Base-by-base conservation (phyloP, 2,797 vertebrate species). In the Semotilus atromaculatus region DNA sequence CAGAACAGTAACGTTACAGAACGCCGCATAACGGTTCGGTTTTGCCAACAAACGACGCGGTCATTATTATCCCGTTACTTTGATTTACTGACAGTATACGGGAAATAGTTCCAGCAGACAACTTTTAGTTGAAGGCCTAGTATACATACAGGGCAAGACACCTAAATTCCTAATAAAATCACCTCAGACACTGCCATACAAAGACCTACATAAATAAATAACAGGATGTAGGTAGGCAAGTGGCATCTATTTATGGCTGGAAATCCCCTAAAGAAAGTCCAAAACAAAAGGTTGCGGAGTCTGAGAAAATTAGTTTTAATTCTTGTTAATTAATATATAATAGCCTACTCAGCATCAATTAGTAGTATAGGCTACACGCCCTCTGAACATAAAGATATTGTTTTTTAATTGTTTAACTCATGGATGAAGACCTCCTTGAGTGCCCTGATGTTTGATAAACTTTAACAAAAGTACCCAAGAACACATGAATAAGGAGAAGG, bases 31-130 rank as follows among this genome's bases (percentile, higher is more conserved):
- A 85, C 73, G 76, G 23, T 11, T 72, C 18, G 31, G 38, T n/a
- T 73, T 23, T 36, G 76, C 83, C 55, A 85, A 64, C 67, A 64
- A 80, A 36, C 58, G 11, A 64, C 64, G 43, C 31, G 67, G 67
- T 73, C 51, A 79, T 21, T 31, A 21, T 31, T 29, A 51, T 72
- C 51, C 34, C 21, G 26, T 8, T 45, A 3, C 19, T 78, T 58
- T 45, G 29, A 70, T 43, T 78, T 26, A 77, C 13, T n/a, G 31
- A 68, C 34, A 26, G 9, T 18, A n/a, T n/a, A 19, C 9, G 2
- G 16, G 26, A 66, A 74, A 74, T 43, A 9, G 26, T 34, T 82
- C 18, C 7, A 72, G 36, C 7, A 45, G 23, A 45, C 38, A 73
- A n/a, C 5, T 62, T 16, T 13, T 19, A 62, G 13, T 36, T 36